Evolutionary conservation across 2,888 invertebrate genomes (phyloP).

Genomic region (Stomorhina lunata): DNA sequence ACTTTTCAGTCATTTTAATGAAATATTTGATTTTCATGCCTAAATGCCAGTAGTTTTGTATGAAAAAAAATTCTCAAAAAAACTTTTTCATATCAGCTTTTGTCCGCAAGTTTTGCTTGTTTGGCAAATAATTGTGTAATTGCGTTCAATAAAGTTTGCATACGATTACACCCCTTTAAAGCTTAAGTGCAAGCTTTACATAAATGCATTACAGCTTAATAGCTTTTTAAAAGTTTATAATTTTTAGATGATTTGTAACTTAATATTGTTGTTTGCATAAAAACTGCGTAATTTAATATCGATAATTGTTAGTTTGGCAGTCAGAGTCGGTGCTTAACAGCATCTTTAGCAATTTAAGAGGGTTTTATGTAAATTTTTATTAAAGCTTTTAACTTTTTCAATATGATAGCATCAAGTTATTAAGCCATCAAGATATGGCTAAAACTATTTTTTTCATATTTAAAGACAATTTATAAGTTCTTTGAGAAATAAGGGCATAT

Average conservation of each 20-base stretch:
- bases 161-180: constrained; percentile 61
- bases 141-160: constrained; percentile 61
- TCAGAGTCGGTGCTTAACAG: neutral
- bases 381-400: neutral
- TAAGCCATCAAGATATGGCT: neutral
- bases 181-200: neutral
- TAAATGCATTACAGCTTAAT: constrained; percentile 15
- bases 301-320: constrained; percentile 39
- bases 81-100: neutral
- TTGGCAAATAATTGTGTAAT: constrained; percentile 50
- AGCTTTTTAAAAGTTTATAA: constrained; percentile 56
- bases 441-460: too few species aligned
- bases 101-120: constrained; percentile 2
- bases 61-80: constrained; percentile 33
- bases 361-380: constrained; percentile 33
- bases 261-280: constrained; percentile 53
- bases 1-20: constrained; percentile 68
- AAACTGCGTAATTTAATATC: constrained; percentile 46
- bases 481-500: too few species aligned
- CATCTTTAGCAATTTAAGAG: constrained; percentile 27
- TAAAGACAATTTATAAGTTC: too few species aligned
- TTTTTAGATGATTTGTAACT: constrained; percentile 68
- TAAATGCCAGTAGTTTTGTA: constrained; percentile 22
- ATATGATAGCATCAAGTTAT: neutral
- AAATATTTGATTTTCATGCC: constrained; percentile 67